Percentiles rank a stretch among this genome's conserved stretches.
These are phyloP conservation scores for Phaedon cochleariae DNA, from an alignment of 2,888 invertebrate genomes.

Conservation along the genomic window DNA sequence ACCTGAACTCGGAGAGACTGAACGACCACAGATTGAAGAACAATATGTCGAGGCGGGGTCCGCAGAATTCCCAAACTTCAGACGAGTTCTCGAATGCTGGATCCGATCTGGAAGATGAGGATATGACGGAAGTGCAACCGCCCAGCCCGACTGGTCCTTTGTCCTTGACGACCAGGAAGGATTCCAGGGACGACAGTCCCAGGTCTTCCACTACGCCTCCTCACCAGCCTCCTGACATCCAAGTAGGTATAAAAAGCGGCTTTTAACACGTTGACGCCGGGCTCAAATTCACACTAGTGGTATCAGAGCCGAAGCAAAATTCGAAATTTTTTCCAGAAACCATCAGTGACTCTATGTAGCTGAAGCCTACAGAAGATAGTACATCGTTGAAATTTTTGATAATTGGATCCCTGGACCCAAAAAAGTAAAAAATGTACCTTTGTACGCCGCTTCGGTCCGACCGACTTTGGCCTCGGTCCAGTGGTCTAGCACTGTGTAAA, in stretches of 20 bases:
- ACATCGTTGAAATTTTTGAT: no score
- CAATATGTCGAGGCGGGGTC: constrained; percentile 67
- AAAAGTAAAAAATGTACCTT: no score
- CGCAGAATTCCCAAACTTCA: constrained; percentile 69
- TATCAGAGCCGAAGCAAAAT: no score
- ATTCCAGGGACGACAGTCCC: constrained; percentile 64
- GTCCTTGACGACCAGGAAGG: constrained; percentile 73
- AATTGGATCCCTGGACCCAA: no score
- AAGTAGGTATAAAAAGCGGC: constrained; percentile 58
- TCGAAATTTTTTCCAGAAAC: no score
- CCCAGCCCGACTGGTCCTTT: constrained; percentile 75
- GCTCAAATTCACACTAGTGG: no score
- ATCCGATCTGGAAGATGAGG: constrained; percentile 76
- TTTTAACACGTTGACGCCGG: no score
- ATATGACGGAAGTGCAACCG: constrained; percentile 65
- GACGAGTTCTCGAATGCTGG: constrained; percentile 74
- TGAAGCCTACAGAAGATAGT: no score
- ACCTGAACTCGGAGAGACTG: constrained; percentile 62
- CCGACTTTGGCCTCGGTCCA: no score
- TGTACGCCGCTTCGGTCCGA: no score
- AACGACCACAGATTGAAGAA: constrained; percentile 72
- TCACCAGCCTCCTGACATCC: constrained; percentile 52
- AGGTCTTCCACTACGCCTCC: constrained; percentile 59
- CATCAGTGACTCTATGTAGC: no score
- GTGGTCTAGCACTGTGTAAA: no score